Evolutionary conservation across 2,113 vertebrate genomes (phyloP), one percentile per base, ranked within the genome.

Genomic region (Tangachromis dhanisi): DNA sequence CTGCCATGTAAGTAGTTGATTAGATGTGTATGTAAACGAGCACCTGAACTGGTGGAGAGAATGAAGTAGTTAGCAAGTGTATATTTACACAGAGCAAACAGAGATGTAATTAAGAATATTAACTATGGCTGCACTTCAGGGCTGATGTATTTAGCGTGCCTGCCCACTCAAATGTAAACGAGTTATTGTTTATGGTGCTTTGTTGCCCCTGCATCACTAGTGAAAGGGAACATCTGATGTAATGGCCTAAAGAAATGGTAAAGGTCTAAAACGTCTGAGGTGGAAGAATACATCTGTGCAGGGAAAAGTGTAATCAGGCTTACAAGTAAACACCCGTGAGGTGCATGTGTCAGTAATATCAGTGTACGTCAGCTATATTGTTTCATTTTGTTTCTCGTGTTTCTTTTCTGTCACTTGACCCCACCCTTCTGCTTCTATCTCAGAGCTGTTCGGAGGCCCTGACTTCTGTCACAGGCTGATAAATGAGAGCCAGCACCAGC

Each of bases 381-480:
- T 87, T 73, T 68, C 17, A 83, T 83, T 47, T 35, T 47, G 9
- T 63, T 63, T 31, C 21, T 38, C 29, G 4, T 87, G n/a, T 35
- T 80, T 66, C 17, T 24, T 55, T 61, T 82, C 26, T 26, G 49
- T 57, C 53, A 33, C 38, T 73, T 35, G 59, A 45, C 63, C 21
- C 7, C 57, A 45, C n/a, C n/a, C 21, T 38, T 45, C 33, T 24
- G 26, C 85, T 47, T 90, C 68, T 53, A 26, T 89, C 73, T 54
- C 16, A 5, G 71, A 16, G 38, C 49, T 73, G 24, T 88, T 85
- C 3, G 2, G 38, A 57, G 78, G 9, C 42, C 45, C 53, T 83
- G 91, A 92, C 88, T 92, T 90, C 87, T 94, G 91, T 95, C 94
- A 92, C 42, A 24, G 55, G 78, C 57, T 94, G 92, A 95, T 92